Percentiles rank a stretch among this genome's conserved stretches.
phyloP scores from a whole-genome alignment of 2,797 vertebrate species.

The Lacerta viridis region DNA sequence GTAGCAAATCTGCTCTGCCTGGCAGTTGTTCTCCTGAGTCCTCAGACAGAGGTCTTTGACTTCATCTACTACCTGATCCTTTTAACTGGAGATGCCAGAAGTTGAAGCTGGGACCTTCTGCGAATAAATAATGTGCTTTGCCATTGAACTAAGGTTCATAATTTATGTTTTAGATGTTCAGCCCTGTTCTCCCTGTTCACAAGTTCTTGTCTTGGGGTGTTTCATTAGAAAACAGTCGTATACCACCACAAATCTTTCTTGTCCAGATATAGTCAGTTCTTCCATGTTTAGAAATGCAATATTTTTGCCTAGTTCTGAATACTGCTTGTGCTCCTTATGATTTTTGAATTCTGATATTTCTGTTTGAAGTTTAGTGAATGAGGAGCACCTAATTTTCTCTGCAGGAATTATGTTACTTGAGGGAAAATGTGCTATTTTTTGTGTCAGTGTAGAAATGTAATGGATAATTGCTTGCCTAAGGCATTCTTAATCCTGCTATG shows the following conservation, averaged over 20 bases:
- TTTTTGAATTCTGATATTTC: slow-evolving; percentile 42
- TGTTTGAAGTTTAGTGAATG: slow-evolving; percentile 51
- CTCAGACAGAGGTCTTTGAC: too few species aligned
- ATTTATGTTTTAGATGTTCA: background rate
- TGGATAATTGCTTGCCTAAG: slow-evolving; percentile 29
- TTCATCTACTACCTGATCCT: too few species aligned
- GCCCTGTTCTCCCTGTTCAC: background rate
- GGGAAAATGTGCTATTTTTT: slow-evolving; percentile 40
- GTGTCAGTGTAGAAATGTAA: slow-evolving; percentile 17
- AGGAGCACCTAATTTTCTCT: slow-evolving; percentile 42
- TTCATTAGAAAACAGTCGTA: background rate
- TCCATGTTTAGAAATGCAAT: slow-evolving; percentile 49
- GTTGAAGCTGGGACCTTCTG: background rate
- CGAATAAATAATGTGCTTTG: background rate
- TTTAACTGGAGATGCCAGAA: background rate
- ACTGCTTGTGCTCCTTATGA: slow-evolving; percentile 49
- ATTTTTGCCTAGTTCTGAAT: slow-evolving; percentile 59
- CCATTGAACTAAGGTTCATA: background rate
- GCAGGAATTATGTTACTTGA: slow-evolving; percentile 36
- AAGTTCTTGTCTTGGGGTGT: background rate
- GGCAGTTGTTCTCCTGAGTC: too few species aligned
- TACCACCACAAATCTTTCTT: background rate
- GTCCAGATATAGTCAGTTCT: slow-evolving; percentile 41
- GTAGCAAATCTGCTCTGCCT: background rate
- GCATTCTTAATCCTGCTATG: slow-evolving; percentile 14